Base-by-base conservation (phyloP, 23 tunicate species). In the Pegea sp. region DNA sequence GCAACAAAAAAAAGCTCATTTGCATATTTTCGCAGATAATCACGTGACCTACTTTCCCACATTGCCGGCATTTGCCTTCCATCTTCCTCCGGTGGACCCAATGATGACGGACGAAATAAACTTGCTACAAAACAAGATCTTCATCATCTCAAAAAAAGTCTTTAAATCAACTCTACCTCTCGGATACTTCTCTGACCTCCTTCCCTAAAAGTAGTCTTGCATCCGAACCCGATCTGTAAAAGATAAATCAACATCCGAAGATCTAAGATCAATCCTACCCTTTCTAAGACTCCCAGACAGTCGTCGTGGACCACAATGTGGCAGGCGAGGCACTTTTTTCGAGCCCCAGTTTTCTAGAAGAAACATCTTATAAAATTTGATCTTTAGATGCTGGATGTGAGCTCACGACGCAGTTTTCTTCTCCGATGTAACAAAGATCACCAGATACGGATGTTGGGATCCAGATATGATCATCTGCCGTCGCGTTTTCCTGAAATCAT, bases 71-170 rank as follows among this genome's bases (percentile, higher is more conserved):
- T 63, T 84, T 84, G 30, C 95, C 95, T 42, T 84, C 95, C 38
- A 62, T 74, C 46, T 78, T 74, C 31, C 95, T 42, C 57, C 95
- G 51, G 56, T 84, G 95, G 34, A 84, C 95, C 95, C 95, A 84
- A 32, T 84, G 95, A 52, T 84, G 95, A 31, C 70, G 76, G n/a
- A n/a, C n/a, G n/a, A n/a, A n/a, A n/a, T n/a, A n/a, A n/a, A n/a
- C n/a, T n/a, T n/a, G n/a, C n/a, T n/a, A n/a, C n/a, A n/a, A n/a
- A n/a, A n/a, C n/a, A n/a, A n/a, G n/a, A n/a, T n/a, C n/a, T 51
- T 51, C 23, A 50, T 7, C 22, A 6, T 18, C 13, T 20, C 19
- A 44, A 25, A 6, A 56, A 25, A 16, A 7, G 13, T 19, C 8
- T 42, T 59, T 13, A 20, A 18, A 21, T 6, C 13, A 34, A 59